Percentiles rank a stretch among this genome's conserved stretches.
These are phyloP conservation scores for Notolabrus celidotus DNA, from an alignment of 2,797 vertebrate species.

Conservation along the genomic window DNA sequence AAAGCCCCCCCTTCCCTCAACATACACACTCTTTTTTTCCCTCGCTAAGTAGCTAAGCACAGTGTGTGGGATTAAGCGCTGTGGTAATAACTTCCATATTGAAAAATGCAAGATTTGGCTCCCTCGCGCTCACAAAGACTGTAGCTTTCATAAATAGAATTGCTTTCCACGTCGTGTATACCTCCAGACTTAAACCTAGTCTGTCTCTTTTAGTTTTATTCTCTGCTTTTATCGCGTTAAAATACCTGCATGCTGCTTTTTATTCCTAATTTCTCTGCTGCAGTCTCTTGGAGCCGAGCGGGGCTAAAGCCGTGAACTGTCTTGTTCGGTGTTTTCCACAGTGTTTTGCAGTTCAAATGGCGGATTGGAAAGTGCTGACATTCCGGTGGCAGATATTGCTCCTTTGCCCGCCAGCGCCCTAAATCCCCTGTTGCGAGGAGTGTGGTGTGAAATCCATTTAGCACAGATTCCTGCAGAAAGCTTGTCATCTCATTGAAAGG, in stretches of 20 bases:
- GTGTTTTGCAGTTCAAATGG: conserved; percentile 61
- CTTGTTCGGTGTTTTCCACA: conserved; percentile 43
- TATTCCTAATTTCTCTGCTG: conserved; percentile 5
- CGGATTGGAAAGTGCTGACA: conserved; percentile 79
- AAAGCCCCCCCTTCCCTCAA: conserved; percentile 41
- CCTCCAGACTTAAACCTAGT: conserved; percentile 20
- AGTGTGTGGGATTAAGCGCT: conserved; percentile 66
- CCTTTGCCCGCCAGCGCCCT: conserved; percentile 68
- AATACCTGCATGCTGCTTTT: conserved; percentile 17
- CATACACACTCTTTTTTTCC: conserved; percentile 8
- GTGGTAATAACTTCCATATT: conserved; percentile 69
- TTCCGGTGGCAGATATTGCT: conserved; percentile 71
- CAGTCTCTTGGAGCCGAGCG: conserved; percentile 12
- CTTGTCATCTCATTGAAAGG: conserved; percentile 78
- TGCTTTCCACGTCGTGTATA: conserved; percentile 12
- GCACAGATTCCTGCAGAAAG: conserved; percentile 73
- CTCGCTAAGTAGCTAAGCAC: conserved; percentile 56
- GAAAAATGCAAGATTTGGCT: conserved; percentile 58
- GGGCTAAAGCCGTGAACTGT: conserved; percentile 47
- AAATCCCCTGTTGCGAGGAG: conserved; percentile 79
- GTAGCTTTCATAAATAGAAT: conserved; percentile 36
- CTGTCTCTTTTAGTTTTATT: conserved; percentile 6
- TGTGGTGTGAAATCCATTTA: conserved; percentile 83
- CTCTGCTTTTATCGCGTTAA: conserved; percentile 3
- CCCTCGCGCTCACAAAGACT: conserved; percentile 50